phyloP scores from a whole-genome alignment of 2,888 invertebrate genomes.

The Pristionchus maxplancki region DNA sequence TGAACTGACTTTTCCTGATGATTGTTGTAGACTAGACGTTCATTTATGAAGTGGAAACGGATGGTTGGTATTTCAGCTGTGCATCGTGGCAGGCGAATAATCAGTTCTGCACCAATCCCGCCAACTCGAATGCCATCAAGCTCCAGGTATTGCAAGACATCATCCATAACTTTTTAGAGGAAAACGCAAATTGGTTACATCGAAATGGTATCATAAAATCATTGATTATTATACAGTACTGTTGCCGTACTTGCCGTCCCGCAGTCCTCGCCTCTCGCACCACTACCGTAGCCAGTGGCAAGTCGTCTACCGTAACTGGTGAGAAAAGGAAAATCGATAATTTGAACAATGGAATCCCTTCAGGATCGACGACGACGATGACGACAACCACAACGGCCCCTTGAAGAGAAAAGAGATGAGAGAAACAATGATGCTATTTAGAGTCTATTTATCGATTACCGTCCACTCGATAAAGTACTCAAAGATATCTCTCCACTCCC shows the following conservation, averaged over 20 bases:
- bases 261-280: background rate
- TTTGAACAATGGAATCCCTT: background rate
- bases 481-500: background rate
- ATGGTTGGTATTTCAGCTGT: background rate
- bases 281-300: conserved; percentile 3
- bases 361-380: background rate
- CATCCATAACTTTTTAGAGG: background rate
- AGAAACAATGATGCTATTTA: background rate
- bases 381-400: background rate
- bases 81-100: conserved; percentile 20
- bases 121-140: conserved; percentile 35
- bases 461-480: background rate
- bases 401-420: background rate
- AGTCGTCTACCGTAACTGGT: conserved; percentile 1
- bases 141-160: background rate
- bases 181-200: too few relatives aligned
- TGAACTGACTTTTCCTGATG: too few relatives aligned
- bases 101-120: conserved; percentile 17
- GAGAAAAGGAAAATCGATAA: background rate
- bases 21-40: too few relatives aligned
- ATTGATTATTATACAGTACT: background rate
- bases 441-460: background rate
- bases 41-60: background rate
- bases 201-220: background rate
- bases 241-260: background rate